Percentiles rank a stretch among this genome's conserved stretches.
These are phyloP conservation scores for Passer domesticus DNA, from an alignment of 2,113 vertebrate species.

Conservation along the genomic window DNA sequence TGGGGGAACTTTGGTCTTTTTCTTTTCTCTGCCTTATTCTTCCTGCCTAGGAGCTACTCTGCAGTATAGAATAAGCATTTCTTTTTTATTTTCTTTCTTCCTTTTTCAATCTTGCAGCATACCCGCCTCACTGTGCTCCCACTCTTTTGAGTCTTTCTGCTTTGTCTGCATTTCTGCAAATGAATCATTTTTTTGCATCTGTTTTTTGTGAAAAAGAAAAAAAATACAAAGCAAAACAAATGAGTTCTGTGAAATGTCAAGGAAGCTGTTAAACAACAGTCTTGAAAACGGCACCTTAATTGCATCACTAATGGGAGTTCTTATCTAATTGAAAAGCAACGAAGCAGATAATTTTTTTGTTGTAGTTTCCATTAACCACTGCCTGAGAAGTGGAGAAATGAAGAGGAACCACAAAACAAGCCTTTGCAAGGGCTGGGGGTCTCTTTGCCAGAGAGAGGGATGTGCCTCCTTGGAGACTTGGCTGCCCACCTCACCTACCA, in stretches of 20 bases:
- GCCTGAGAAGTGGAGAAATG: background rate
- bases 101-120: background rate
- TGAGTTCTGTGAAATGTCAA: conserved; percentile 60
- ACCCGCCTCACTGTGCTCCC: background rate
- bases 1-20: background rate
- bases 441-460: accelerated
- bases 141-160: conserved; percentile 17
- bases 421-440: background rate
- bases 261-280: conserved; percentile 55
- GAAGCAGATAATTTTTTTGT: conserved; percentile 23
- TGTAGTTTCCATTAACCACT: conserved; percentile 28
- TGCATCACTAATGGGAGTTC: conserved; percentile 54
- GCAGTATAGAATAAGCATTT: background rate
- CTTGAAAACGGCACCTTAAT: conserved; percentile 38
- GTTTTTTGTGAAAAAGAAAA: conserved; percentile 41
- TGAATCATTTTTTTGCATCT: conserved; percentile 9
- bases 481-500: background rate
- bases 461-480: background rate
- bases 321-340: conserved; percentile 62
- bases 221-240: conserved; percentile 51
- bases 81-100: background rate
- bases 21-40: background rate
- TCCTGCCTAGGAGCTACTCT: background rate
- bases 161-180: conserved; percentile 25
- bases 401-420: background rate